Base-by-base conservation (phyloP, 2,888 invertebrate species). In the Macaria notata region DNA sequence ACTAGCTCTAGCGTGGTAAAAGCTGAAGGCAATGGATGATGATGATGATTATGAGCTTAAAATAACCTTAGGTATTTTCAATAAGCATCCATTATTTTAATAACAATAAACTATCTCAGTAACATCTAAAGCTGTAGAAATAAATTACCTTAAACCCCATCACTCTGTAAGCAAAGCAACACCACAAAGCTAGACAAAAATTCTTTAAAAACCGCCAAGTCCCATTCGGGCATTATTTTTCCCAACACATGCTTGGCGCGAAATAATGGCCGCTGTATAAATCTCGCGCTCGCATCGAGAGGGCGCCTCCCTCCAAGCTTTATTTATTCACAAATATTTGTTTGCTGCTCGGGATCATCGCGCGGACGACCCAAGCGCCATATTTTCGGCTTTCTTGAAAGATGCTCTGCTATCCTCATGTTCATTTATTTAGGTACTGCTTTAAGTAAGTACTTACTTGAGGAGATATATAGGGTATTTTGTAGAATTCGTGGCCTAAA, bases 291-390 rank as follows among this genome's bases (percentile, higher is more conserved):
- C 55, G 66, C 62, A 63, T 56, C 64, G 61, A 59, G 59, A 48
- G 54, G 54, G 50, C 44, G 55, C 63, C 56, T 49, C 60, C 62
- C 62, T 65, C 59, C 64, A 75, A 79, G 76, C 78, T 69, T 79
- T 83, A 79, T 82, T 82, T 81, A 81, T 81, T 76, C 72, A 68
- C 73, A 78, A 81, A 81, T 81, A 83, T 82, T 79, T 80, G 79
- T 81, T 81, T 76, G 70, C 61, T 65, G 60, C 64, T 66, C 63
- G 69, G 58, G 67, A 79, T 76, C 73, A 75, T 71, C 72, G 63
- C 56, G 63, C 65, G 66, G 59, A 68, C 61, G 65, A 49, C 53
- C 39, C 58, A 46, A 8, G 58, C 46, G 50, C 61, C 51, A 59
- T 61, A 61, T 58, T 64, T 62, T 56, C 51, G 53, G 63, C 61